These are phyloP conservation scores for Entomobrya proxima DNA, from an alignment of 2,888 invertebrate species.

Conservation along the genomic window DNA sequence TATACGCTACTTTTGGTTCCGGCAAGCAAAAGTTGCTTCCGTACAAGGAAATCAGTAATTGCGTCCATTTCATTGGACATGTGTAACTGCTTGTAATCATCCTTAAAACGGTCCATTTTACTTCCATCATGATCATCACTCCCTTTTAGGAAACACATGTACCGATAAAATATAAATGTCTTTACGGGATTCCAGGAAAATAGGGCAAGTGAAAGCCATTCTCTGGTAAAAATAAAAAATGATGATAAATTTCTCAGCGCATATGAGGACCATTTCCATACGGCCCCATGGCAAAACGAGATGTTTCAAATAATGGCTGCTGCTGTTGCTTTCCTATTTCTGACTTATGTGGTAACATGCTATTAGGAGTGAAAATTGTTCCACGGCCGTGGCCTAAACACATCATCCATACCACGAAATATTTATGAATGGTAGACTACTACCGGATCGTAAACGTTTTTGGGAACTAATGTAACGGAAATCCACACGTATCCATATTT, in stretches of 20 bases:
- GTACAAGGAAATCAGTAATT: not conserved
- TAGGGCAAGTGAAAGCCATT: constrained; percentile 7
- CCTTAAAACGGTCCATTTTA: constrained; percentile 1
- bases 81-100: constrained; percentile 43
- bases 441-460: constrained; percentile 43
- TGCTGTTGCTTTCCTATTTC: not conserved
- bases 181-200: not conserved
- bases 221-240: not conserved
- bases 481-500: not conserved
- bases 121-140: not conserved
- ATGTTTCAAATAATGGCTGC: constrained; percentile 20
- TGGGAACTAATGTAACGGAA: constrained; percentile 58
- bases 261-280: constrained; percentile 11
- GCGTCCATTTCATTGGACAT: not conserved
- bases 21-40: not conserved
- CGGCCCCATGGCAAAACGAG: not conserved
- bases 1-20: too few species aligned
- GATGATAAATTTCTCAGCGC: constrained; percentile 46
- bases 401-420: not conserved
- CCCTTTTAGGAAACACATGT: not conserved
- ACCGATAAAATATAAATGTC: not conserved
- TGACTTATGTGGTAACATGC: not conserved
- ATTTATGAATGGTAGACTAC: constrained; percentile 28
- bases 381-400: not conserved
- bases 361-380: not conserved